Percentiles rank a stretch among this genome's conserved stretches.
phyloP scores from a whole-genome alignment of 2,888 invertebrate species.

The Nomada lathburiana region DNA sequence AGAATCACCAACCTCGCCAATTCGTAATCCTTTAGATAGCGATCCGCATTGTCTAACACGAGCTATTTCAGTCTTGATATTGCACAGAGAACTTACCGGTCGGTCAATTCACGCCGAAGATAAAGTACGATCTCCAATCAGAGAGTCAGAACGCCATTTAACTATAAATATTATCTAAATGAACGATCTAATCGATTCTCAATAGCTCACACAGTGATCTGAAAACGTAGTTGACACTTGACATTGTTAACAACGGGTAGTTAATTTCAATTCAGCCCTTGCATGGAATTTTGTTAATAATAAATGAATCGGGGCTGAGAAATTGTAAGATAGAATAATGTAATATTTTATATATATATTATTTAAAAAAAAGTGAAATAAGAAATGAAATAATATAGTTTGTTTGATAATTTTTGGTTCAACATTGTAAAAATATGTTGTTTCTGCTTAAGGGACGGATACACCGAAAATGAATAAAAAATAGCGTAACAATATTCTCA shows the following conservation, averaged over 20 bases:
- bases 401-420: no score
- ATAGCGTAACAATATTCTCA: no score
- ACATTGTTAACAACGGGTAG: no score
- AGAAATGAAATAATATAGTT: no score
- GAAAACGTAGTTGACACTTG: neutral
- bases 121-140: neutral
- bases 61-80: neutral
- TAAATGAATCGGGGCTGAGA: no score
- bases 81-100: neutral
- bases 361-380: no score
- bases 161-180: constrained; percentile 5
- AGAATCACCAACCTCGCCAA: neutral
- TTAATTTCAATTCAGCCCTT: neutral
- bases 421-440: no score
- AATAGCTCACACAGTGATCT: neutral
- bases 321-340: no score
- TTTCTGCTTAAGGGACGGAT: no score
- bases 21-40: constrained; percentile 10
- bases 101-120: neutral
- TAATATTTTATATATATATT: no score
- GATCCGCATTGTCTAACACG: neutral
- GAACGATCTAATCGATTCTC: neutral
- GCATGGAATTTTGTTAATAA: no score
- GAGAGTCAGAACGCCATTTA: constrained; percentile 13
- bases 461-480: no score